phyloP scores from a whole-genome alignment of 2,113 vertebrate species.

The Charadrius vociferus region DNA sequence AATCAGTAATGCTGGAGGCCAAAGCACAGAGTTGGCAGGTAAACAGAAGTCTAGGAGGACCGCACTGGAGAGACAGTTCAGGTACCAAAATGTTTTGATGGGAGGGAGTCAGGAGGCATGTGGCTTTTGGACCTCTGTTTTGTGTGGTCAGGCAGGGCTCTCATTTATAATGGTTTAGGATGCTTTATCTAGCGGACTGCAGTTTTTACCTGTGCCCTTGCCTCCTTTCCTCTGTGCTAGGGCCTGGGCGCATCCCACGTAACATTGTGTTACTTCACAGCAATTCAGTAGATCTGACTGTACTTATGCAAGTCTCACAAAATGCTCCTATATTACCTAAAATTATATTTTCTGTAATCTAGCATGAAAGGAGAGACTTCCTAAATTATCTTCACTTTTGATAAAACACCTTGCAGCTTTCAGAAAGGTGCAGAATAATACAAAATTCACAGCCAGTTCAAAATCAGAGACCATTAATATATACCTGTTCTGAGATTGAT shows the following conservation, averaged over 20 bases:
- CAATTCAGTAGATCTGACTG: not conserved
- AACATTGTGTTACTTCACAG: not conserved
- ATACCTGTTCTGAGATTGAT: not conserved
- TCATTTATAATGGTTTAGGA: not conserved
- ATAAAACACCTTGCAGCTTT: not conserved
- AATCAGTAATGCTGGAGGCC: not conserved
- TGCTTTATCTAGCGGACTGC: not conserved
- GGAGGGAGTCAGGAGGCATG: not conserved
- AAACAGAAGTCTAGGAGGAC: not conserved
- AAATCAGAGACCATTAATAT: not conserved
- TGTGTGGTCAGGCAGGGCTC: not conserved
- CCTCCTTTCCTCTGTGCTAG: not conserved
- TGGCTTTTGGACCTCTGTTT: not conserved
- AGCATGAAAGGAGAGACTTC: not conserved
- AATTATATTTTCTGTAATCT: not conserved
- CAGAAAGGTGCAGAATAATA: not conserved
- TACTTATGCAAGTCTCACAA: not conserved
- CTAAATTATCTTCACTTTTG: not conserved
- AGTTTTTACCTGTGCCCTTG: not conserved
- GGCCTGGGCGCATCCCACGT: not conserved
- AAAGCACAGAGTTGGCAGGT: not conserved
- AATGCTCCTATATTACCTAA: not conserved
- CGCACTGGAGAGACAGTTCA: not conserved
- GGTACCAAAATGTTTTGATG: fast-evolving
- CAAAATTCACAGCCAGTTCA: not conserved